Percentiles rank a stretch among this genome's conserved stretches.
Evolutionary conservation across 1,140 invertebrate genomes (phyloP).

Genomic region (Zaprionus nigranus): DNA sequence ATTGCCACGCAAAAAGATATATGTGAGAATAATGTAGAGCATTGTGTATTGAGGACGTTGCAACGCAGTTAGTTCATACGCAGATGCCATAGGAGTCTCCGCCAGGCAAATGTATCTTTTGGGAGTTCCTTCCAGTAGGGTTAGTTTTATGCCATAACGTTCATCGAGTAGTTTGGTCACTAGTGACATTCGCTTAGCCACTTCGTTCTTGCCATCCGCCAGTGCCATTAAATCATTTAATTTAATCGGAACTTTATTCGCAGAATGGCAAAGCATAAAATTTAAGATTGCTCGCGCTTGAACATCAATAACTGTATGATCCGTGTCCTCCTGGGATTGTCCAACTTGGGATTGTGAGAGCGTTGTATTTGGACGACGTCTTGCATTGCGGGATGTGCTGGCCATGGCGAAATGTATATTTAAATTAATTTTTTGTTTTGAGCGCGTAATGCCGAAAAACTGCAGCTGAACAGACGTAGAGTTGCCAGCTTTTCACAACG

Average conservation of each 20-base stretch:
- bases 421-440: not conserved
- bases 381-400: constrained; percentile 47
- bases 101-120: constrained; percentile 57
- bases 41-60: constrained; percentile 57
- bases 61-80: constrained; percentile 46
- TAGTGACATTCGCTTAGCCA: constrained; percentile 30
- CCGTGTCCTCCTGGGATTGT: not conserved
- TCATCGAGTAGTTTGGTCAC: constrained; percentile 43
- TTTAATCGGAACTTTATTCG: constrained; percentile 62
- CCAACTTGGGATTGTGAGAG: constrained; percentile 14
- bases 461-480: constrained; percentile 1
- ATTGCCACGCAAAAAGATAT: constrained; percentile 64
- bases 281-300: constrained; percentile 55
- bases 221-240: constrained; percentile 46
- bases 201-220: constrained; percentile 30
- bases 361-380: constrained; percentile 21
- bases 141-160: constrained; percentile 49
- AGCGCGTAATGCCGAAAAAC: constrained; percentile 24
- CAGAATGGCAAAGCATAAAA: constrained; percentile 59
- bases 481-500: not conserved
- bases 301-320: constrained; percentile 16
- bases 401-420: constrained; percentile 42
- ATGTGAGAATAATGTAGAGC: constrained; percentile 64
- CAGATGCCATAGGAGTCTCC: constrained; percentile 51
- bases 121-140: constrained; percentile 19